phyloP scores from a whole-genome alignment of 2,797 vertebrate genomes.

The Morus bassanus region DNA sequence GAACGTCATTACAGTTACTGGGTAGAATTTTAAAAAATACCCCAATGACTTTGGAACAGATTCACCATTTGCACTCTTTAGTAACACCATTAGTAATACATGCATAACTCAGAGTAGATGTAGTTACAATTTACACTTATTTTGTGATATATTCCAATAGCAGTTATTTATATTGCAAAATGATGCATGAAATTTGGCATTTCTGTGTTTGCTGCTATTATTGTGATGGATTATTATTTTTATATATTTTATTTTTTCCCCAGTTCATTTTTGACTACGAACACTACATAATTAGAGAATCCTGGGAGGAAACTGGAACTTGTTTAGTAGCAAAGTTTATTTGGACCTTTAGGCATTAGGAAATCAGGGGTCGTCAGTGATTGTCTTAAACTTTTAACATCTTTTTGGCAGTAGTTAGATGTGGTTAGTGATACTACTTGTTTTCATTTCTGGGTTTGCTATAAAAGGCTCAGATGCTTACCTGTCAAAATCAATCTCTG shows the following conservation, averaged over 20 bases:
- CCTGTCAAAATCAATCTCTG: neutral
- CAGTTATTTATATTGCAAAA: neutral
- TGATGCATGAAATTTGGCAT: neutral
- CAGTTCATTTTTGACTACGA: neutral
- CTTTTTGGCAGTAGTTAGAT: neutral
- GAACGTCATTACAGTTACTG: neutral
- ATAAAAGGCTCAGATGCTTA: neutral
- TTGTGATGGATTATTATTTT: neutral
- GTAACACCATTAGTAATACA: neutral
- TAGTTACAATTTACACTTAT: neutral
- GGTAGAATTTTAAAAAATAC: slow-evolving; percentile 12
- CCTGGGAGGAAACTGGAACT: neutral
- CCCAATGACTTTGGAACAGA: neutral
- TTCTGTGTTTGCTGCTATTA: neutral
- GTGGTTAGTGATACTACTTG: neutral
- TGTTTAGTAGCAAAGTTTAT: neutral
- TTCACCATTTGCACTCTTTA: neutral
- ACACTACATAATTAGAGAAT: neutral
- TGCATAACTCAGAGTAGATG: neutral
- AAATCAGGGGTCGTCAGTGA: neutral
- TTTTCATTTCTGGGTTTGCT: neutral
- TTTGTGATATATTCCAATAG: neutral
- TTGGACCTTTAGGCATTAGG: neutral
- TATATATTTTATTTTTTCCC: neutral
- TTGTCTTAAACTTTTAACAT: neutral